Conservation (phyloP, 2,113 vertebrate species). For the Dryoscopus gambensis region DNA sequence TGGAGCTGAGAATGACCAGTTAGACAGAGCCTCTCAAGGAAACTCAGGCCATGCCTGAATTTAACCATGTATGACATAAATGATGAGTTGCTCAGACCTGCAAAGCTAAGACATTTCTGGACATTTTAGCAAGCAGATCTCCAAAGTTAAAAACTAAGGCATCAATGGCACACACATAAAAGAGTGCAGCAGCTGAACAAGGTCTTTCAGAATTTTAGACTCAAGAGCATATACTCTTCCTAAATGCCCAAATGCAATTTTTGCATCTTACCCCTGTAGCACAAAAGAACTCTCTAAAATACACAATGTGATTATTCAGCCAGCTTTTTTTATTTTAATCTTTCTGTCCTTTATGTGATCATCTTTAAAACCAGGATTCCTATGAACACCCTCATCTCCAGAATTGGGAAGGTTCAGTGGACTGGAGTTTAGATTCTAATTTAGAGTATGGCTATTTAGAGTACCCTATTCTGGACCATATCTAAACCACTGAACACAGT, state of each 20-base stretch:
- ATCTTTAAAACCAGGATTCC: not conserved
- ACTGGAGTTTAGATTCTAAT: not conserved
- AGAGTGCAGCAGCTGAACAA: not conserved
- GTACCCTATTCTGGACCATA: not conserved
- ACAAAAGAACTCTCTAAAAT: not conserved
- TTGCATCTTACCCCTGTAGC: not conserved
- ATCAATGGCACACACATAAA: not conserved
- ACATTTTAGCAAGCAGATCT: not conserved
- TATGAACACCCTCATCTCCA: not conserved
- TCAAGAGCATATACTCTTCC: not conserved
- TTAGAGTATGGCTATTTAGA: not conserved
- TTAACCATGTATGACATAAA: not conserved
- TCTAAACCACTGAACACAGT: not conserved
- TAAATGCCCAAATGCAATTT: not conserved
- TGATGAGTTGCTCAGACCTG: not conserved
- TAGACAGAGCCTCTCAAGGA: not conserved
- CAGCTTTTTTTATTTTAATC: not conserved
- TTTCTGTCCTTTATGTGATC: not conserved
- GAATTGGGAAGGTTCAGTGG: not conserved
- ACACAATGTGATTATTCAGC: not conserved
- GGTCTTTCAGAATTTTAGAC: not conserved
- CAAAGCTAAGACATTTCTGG: not conserved
- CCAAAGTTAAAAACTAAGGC: not conserved
- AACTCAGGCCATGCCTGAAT: not conserved
- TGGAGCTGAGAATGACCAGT: not conserved